Evolutionary conservation across 2,888 invertebrate species (phyloP), one percentile per base, ranked within the genome.

Genomic region (Pasiphila rectangulata): DNA sequence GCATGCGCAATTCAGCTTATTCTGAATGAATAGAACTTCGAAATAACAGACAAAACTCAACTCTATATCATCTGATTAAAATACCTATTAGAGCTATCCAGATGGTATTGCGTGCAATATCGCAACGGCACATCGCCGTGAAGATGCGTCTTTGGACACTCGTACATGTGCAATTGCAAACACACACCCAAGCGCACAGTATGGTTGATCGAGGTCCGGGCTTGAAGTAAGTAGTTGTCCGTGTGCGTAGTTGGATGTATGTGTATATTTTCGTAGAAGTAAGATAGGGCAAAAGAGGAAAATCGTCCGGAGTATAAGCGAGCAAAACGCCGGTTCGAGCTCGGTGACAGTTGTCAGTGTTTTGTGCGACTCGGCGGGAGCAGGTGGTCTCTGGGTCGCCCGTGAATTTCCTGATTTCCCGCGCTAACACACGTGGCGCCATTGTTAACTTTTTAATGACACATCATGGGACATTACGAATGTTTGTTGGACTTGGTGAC

Each of bases 221-320:
- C 59, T 69, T 56, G 54, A 67, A 69, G 67, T 67, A 72, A 75
- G 65, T 75, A 75, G 64, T 69, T 71, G 63, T 76, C 61, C 67
- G 71, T 79, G 75, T 82, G 81, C 82, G 79, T 75, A 70, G 56
- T 67, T 71, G 71, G 61, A 63, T 73, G 60, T 78, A 69, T 76
- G 73, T 79, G 72, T 74, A 76, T 78, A 78, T 66, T 78, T 78
- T 79, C 75, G 81, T 75, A 75, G 68, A 77, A 81, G 81, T 74
- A 78, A 82, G 80, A 82, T 79, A 79, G 79, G 76, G 79, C 67
- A 78, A 78, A 79, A 78, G 83, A 79, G 83, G 81, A 81, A 83
- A 79, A 80, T 71, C 80, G 75, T 56, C 63, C 56, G 68, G 78
- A 78, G 79, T 79, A 73, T 77, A 78, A 73, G 75, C 79, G 77